phyloP scores from a whole-genome alignment of 1,140 invertebrate species.

The Phocides pigmalion region DNA sequence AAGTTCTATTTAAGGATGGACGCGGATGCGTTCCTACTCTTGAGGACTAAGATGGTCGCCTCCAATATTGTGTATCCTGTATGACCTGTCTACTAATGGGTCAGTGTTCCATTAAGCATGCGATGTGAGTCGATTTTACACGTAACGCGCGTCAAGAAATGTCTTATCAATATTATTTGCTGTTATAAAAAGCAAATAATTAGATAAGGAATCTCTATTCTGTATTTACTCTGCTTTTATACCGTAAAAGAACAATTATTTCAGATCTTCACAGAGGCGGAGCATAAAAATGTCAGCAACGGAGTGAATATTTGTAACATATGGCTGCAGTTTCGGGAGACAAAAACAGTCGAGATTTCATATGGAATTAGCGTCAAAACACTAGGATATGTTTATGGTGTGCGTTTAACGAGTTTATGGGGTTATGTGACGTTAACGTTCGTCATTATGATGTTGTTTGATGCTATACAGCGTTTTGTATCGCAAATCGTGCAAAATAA shows the following conservation, averaged over 20 bases:
- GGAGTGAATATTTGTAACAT: constrained; percentile 35
- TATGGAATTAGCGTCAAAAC: constrained; percentile 27
- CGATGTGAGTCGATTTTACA: no score
- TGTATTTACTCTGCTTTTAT: constrained; percentile 9
- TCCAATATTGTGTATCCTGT: no score
- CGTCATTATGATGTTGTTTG: background rate
- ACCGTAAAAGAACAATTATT: constrained; percentile 35
- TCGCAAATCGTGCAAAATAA: no score
- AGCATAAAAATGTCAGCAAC: constrained; percentile 31
- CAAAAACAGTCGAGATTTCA: constrained; percentile 12
- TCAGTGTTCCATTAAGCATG: no score
- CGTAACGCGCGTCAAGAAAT: no score
- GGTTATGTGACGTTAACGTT: background rate
- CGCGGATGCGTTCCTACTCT: no score
- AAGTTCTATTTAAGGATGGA: no score
- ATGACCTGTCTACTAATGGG: no score
- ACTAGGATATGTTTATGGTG: constrained; percentile 4
- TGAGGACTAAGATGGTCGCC: no score
- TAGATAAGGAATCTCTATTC: background rate
- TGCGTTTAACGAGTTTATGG: constrained; percentile 5
- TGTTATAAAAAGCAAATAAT: background rate
- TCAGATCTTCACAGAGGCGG: constrained; percentile 32
- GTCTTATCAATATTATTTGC: no score
- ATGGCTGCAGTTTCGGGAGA: constrained; percentile 24
- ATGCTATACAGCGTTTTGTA: no score